Percentiles rank a stretch among this genome's conserved stretches.
These are phyloP conservation scores for Narcine bancroftii DNA, from an alignment of 2,113 vertebrate genomes.

Conservation along the genomic window DNA sequence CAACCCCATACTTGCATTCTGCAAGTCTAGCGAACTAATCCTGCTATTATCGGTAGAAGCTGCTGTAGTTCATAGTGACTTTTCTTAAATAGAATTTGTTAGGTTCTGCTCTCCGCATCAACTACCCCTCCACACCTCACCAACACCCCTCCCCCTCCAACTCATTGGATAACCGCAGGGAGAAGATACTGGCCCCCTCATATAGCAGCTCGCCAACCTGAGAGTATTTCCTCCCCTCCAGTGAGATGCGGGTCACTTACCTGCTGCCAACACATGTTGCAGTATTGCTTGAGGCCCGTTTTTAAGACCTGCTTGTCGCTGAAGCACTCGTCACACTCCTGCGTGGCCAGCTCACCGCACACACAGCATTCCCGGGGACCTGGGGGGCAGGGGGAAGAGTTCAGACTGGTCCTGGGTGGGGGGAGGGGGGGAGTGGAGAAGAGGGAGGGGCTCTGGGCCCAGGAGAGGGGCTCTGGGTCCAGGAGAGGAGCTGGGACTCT, in stretches of 20 bases:
- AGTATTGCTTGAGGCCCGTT: slow-evolving; percentile 71
- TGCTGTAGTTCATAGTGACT: too few species aligned
- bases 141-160: neutral
- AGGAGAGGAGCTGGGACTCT: neutral
- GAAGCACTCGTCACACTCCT: slow-evolving; percentile 70
- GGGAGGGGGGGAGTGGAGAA: too few species aligned
- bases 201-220: too few species aligned
- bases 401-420: too few species aligned
- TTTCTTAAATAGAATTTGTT: too few species aligned
- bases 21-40: too few species aligned
- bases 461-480: neutral
- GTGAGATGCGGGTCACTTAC: slow-evolving; percentile 44
- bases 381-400: slow-evolving; percentile 42
- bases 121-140: too few species aligned
- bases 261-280: slow-evolving; percentile 62
- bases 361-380: slow-evolving; percentile 72
- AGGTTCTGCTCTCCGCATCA: neutral
- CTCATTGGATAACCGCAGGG: neutral
- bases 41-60: too few species aligned
- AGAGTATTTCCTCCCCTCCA: too few species aligned
- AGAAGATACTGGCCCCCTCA: neutral
- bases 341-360: slow-evolving; percentile 59
- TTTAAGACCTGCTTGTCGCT: slow-evolving; percentile 59
- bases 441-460: too few species aligned
- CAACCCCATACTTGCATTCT: too few species aligned